phyloP scores from a whole-genome alignment of 2,888 invertebrate genomes.

The Scaptodrosophila latifasciaeformis region DNA sequence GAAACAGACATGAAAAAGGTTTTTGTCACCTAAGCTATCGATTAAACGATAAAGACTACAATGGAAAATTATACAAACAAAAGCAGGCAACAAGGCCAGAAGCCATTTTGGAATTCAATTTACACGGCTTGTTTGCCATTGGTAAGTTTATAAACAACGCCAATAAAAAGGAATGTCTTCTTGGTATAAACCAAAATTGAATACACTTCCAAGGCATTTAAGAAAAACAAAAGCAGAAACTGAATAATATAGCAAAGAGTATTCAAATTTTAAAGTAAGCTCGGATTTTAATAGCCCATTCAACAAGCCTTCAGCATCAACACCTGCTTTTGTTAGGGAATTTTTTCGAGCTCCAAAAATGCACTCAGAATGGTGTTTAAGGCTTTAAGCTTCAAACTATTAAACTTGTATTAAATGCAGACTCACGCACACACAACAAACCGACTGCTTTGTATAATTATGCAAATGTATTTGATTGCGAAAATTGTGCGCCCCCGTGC shows the following conservation, averaged over 20 bases:
- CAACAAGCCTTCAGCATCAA: slow-evolving; percentile 15
- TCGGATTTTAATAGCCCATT: slow-evolving; percentile 36
- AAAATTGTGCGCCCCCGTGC: slow-evolving; percentile 45
- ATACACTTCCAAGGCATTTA: too few relatives aligned
- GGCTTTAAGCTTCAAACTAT: slow-evolving; percentile 56
- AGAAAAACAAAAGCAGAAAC: too few relatives aligned
- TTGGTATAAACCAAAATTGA: slow-evolving; percentile 23
- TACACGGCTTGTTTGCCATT: slow-evolving; percentile 55
- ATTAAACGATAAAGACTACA: slow-evolving; percentile 42
- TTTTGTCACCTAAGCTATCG: slow-evolving; percentile 66
- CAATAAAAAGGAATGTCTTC: slow-evolving; percentile 4
- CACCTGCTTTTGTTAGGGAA: slow-evolving; percentile 34
- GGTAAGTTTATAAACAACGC: slow-evolving; percentile 37
- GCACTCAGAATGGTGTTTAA: slow-evolving; percentile 21
- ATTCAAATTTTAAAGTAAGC: slow-evolving; percentile 40
- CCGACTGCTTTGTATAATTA: slow-evolving; percentile 52
- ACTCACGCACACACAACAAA: slow-evolving; percentile 10
- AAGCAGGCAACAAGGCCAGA: slow-evolving; percentile 5
- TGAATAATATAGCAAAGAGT: too few relatives aligned
- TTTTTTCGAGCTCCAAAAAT: not conserved
- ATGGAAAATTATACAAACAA: slow-evolving; percentile 21
- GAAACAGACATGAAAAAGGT: slow-evolving; percentile 11
- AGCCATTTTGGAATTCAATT: slow-evolving; percentile 51
- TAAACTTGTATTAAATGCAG: slow-evolving; percentile 60
- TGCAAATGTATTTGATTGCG: slow-evolving; percentile 65